These are phyloP conservation scores for Neoaliturus tenellus DNA, from an alignment of 2,888 invertebrate genomes.

Conservation along the genomic window DNA sequence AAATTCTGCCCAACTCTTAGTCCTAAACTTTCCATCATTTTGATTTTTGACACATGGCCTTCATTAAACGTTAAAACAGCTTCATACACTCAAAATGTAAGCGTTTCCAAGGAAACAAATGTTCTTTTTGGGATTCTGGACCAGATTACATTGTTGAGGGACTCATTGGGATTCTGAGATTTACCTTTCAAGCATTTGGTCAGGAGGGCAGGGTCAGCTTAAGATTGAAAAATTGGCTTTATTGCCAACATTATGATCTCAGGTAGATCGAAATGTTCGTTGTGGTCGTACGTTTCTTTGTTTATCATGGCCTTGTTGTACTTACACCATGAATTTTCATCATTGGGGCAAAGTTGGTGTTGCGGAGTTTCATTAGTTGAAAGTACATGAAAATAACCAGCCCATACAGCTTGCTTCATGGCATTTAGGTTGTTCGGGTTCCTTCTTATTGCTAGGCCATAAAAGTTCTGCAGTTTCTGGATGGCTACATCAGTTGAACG, in stretches of 20 bases:
- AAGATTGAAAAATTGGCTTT: neutral
- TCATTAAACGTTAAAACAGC: constrained; percentile 1
- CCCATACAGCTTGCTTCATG: constrained; percentile 17
- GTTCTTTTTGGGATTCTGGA: neutral
- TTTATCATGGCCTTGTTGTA: constrained; percentile 57
- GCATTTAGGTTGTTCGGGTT: neutral
- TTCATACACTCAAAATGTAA: neutral
- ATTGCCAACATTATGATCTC: neutral
- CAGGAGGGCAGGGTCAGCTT: neutral
- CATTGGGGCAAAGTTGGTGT: constrained; percentile 65
- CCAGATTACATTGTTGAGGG: neutral
- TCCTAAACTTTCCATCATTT: neutral
- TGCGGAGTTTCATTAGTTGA: constrained; percentile 31
- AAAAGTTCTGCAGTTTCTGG: constrained; percentile 8
- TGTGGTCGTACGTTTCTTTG: constrained; percentile 8
- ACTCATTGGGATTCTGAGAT: neutral
- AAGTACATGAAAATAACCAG: constrained; percentile 24
- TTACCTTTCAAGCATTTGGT: neutral
- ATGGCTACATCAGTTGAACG: neutral
- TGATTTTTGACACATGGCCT: neutral
- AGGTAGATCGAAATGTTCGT: constrained; percentile 30
- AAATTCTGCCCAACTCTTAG: neutral
- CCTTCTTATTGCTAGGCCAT: neutral
- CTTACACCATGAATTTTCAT: constrained; percentile 65
- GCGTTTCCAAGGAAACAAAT: neutral